Evolutionary conservation across 2,888 invertebrate species (phyloP).

Genomic region (Erannis defoliaria): DNA sequence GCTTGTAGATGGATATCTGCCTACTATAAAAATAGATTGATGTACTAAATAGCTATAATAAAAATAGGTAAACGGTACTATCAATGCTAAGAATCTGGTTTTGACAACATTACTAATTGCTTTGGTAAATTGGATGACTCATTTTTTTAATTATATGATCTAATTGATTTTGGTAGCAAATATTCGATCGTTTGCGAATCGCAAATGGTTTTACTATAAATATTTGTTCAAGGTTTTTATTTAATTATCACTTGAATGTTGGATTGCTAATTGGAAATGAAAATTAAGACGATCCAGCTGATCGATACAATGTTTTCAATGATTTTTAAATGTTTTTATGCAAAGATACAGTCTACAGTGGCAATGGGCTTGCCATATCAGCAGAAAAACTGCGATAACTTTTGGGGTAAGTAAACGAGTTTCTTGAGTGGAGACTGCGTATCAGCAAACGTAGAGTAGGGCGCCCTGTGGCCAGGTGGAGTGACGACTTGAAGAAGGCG

Average conservation of each 20-base stretch:
- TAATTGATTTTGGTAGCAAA: constrained; percentile 32
- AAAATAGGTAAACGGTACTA: constrained; percentile 43
- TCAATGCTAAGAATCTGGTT: constrained; percentile 52
- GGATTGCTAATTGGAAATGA: neutral
- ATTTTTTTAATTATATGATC: constrained; percentile 28
- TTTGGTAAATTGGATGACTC: constrained; percentile 47
- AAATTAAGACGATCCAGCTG: neutral
- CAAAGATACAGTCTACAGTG: too few relatives aligned
- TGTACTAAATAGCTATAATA: constrained; percentile 27
- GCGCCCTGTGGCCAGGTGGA: too few relatives aligned
- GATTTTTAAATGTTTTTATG: neutral
- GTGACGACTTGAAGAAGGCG: too few relatives aligned
- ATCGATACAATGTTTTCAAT: neutral
- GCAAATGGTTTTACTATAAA: constrained; percentile 16
- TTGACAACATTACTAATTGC: constrained; percentile 43
- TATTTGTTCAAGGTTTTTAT: constrained; percentile 25
- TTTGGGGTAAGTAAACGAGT: too few relatives aligned
- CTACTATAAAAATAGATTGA: constrained; percentile 31
- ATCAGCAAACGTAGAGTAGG: too few relatives aligned
- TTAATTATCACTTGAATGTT: neutral
- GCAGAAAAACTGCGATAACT: too few relatives aligned
- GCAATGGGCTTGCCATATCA: too few relatives aligned
- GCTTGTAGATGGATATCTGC: constrained; percentile 5
- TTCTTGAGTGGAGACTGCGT: too few relatives aligned
- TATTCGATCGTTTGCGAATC: constrained; percentile 16